A percentile compares a stretch with the other conserved stretches of the same genome.
Conservation (phyloP, 2,888 invertebrate genomes). For the Neria commutata region DNA sequence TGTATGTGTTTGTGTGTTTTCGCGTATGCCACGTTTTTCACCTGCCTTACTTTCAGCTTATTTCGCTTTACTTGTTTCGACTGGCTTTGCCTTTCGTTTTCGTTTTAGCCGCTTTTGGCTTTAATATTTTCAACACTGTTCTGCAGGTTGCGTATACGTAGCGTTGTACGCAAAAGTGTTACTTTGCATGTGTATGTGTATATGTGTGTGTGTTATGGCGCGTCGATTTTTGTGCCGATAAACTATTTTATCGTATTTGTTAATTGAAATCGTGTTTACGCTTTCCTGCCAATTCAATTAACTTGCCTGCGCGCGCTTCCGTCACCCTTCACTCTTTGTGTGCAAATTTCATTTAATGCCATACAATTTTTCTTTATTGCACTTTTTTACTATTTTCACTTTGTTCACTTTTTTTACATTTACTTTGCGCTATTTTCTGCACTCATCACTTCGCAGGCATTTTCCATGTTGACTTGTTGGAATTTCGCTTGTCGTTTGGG, state of each 20-base stretch:
- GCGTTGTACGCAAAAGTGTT: neutral
- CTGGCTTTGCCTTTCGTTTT: no score
- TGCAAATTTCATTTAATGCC: neutral
- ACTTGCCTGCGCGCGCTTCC: neutral
- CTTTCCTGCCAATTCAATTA: no score
- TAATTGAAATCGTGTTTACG: conserved; percentile 3
- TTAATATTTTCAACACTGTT: neutral
- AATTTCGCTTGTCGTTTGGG: conserved; percentile 6
- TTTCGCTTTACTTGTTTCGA: conserved; percentile 1
- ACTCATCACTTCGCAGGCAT: conserved; percentile 7
- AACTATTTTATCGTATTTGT: neutral
- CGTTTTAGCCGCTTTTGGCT: no score
- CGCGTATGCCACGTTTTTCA: neutral
- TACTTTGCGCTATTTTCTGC: neutral
- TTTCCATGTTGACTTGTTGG: conserved; percentile 23
- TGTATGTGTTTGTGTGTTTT: conserved; percentile 7
- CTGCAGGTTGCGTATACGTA: neutral
- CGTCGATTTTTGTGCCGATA: neutral
- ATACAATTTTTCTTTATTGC: conserved; percentile 10
- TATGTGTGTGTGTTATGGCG: no score
- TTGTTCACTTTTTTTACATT: conserved; percentile 3
- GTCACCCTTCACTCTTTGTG: neutral
- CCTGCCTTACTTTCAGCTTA: neutral
- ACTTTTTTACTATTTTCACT: conserved; percentile 18
- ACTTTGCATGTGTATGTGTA: neutral